These are phyloP conservation scores for Elaeidobius kamerunicus DNA, from an alignment of 2,888 invertebrate genomes.

Conservation along the genomic window DNA sequence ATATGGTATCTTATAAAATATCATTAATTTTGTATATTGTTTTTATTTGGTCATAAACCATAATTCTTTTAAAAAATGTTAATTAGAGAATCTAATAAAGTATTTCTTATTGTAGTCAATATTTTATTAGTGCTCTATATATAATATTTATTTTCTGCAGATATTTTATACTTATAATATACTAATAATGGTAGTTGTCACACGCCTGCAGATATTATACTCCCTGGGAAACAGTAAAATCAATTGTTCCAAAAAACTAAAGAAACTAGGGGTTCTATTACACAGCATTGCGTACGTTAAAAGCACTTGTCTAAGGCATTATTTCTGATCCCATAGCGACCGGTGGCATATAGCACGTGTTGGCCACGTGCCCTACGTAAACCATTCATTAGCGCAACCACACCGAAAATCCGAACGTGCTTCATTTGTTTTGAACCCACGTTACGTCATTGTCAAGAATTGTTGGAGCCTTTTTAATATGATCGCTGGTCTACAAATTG, in stretches of 20 bases:
- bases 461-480: conserved; percentile 27
- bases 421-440: conserved; percentile 27
- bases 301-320: conserved; percentile 48
- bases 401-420: conserved; percentile 47
- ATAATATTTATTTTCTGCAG: too few relatives aligned
- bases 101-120: neutral
- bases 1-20: too few relatives aligned
- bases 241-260: conserved; percentile 27
- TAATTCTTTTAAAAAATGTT: too few relatives aligned
- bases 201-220: conserved; percentile 7
- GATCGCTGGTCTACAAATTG: conserved; percentile 34
- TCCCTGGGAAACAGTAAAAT: conserved; percentile 20
- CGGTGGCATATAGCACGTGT: conserved; percentile 47
- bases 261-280: conserved; percentile 30
- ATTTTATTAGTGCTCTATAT: too few relatives aligned
- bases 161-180: too few relatives aligned
- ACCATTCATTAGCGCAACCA: conserved; percentile 53
- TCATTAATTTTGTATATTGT: too few relatives aligned
- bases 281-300: conserved; percentile 31
- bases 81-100: neutral
- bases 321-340: conserved; percentile 46
- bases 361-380: conserved; percentile 49
- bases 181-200: too few relatives aligned
- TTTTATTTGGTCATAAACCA: too few relatives aligned
- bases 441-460: conserved; percentile 28